Evolutionary conservation across 2,113 vertebrate species (phyloP).

Genomic region (Damaliscus lunatus): DNA sequence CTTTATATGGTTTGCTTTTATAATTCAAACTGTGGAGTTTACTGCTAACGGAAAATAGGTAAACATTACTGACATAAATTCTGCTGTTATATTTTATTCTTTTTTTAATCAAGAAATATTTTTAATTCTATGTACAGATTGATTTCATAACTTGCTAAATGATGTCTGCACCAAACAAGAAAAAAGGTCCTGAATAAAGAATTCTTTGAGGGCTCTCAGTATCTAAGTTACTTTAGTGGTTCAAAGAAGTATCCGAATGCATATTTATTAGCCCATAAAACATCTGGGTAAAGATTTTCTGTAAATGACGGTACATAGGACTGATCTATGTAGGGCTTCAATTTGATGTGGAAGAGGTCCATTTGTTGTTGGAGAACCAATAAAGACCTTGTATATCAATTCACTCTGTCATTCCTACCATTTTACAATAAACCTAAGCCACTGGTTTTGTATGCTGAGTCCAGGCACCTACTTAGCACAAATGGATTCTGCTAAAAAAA

Average conservation of each 20-base stretch:
- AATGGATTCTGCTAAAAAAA: not conserved
- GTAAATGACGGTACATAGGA: not conserved
- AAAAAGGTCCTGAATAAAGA: not conserved
- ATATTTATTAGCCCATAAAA: not conserved
- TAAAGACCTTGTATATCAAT: not conserved
- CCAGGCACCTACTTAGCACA: not conserved
- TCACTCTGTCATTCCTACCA: not conserved
- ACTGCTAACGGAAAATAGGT: not conserved
- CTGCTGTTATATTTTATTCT: not conserved
- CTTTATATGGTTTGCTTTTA: not conserved
- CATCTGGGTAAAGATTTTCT: not conserved
- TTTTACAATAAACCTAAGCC: not conserved
- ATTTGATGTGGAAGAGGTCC: not conserved
- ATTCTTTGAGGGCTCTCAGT: not conserved
- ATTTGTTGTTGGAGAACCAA: not conserved
- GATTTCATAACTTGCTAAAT: not conserved
- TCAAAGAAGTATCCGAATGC: not conserved
- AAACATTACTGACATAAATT: not conserved
- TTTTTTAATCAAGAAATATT: not conserved
- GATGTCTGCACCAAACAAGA: not conserved
- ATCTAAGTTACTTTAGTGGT: not conserved
- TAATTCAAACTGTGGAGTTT: not conserved
- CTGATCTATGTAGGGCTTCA: not conserved
- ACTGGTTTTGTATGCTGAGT: not conserved
- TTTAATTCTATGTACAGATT: not conserved